Conservation (phyloP, 2,888 invertebrate species). For the Philereme vetulata region DNA sequence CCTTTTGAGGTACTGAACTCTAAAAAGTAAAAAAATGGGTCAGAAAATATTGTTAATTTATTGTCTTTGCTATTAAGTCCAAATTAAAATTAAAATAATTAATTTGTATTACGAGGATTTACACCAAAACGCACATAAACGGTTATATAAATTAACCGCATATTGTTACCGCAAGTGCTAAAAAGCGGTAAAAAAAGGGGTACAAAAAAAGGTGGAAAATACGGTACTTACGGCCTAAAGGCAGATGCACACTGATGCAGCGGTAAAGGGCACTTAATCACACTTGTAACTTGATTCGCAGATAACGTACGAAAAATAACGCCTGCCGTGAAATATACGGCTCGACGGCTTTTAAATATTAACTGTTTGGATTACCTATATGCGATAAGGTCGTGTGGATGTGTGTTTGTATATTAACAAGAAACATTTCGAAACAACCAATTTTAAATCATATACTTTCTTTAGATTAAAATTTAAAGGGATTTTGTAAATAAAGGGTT, state of each 20-base stretch:
- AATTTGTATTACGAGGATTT: too few relatives aligned
- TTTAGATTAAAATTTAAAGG: too few relatives aligned
- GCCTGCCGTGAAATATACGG: constrained; percentile 64
- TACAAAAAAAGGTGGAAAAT: constrained; percentile 20
- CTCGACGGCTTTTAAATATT: constrained; percentile 41
- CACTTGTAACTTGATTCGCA: constrained; percentile 70
- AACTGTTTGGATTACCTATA: constrained; percentile 39
- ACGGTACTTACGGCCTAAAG: constrained; percentile 39
- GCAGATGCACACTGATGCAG: constrained; percentile 57
- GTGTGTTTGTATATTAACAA: constrained; percentile 7
- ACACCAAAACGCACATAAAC: not conserved
- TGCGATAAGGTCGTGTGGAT: constrained; percentile 2
- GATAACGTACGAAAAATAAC: constrained; percentile 76
- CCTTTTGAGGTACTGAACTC: too few relatives aligned
- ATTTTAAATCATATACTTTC: too few relatives aligned
- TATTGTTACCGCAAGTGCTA: constrained; percentile 21
- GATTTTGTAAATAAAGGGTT: too few relatives aligned
- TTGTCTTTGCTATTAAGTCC: too few relatives aligned
- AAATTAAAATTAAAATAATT: too few relatives aligned
- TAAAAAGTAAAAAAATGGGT: too few relatives aligned
- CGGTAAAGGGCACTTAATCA: constrained; percentile 69
- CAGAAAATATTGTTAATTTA: too few relatives aligned
- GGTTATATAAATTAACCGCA: constrained; percentile 22
- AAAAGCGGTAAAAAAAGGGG: constrained; percentile 24
- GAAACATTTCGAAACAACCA: not conserved